Evolutionary conservation across 2,888 invertebrate genomes (phyloP), one percentile per base, ranked within the genome.

Genomic region (Hydraecia micacea): DNA sequence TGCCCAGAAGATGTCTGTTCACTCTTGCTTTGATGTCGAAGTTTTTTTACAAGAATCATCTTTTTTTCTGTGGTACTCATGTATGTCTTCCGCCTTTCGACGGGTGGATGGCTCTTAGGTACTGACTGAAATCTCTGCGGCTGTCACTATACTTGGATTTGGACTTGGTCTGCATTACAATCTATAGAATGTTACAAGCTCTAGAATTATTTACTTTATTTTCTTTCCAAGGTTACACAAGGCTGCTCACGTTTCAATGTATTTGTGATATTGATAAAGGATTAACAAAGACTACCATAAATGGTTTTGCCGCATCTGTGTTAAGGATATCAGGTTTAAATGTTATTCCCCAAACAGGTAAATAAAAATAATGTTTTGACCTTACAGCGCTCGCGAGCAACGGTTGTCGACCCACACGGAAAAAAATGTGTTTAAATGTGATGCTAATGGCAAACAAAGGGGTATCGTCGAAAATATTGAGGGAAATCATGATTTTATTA

Each of bases 261-360:
- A 9, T 55, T 52, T 62, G 3, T 46, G 28, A 55, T 79, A 58
- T 52, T 73, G 25, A 13, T 11, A 67, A 77, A 76, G n/a, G 46
- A 81, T 65, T 70, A 42, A 36, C 65, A 73, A 76, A 77, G 9
- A 49, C 21, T 18, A 52, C 74, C 73, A 3, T 75, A 70, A 21
- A 84, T 65, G 77, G 80, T 55, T 13, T 46, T 39, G 32, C 6
- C 28, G 49, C 49, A 86, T 81, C 58, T 83, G 79, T 87, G 87
- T 83, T 85, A 83, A 88, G 88, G 88, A 88, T 85, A 81, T 81
- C 86, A 65, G 25, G 83, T 78, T 32, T 71, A 65, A 75, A 82
- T 77, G 60, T 82, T 60, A 77, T 70, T 75, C 13, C 62, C 75
- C 75, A 85, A 86, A 85, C 42, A 62, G 42, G 66, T 71, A 55